Evolutionary conservation across 2,113 vertebrate species (phyloP).

Genomic region (Carassius auratus): DNA sequence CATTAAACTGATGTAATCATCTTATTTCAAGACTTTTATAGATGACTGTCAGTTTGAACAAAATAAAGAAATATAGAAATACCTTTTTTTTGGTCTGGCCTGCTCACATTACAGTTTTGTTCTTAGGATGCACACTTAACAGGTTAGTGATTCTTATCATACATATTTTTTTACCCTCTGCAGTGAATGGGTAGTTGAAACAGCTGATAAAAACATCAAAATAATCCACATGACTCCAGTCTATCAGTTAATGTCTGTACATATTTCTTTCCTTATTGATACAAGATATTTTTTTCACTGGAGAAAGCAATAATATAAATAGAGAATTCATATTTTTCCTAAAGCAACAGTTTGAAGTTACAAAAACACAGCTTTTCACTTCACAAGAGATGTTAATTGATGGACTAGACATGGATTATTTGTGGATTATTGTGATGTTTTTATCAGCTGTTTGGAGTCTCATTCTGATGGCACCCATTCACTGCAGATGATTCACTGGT

Average conservation of each 20-base stretch:
- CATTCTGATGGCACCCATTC: not conserved
- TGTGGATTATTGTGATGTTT: not conserved
- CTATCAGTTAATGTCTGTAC: not conserved
- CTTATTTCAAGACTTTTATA: conserved; percentile 19
- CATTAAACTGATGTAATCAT: not conserved
- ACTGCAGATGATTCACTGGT: not conserved
- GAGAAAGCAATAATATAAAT: not conserved
- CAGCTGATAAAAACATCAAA: not conserved
- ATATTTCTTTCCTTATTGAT: not conserved
- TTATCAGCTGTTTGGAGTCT: not conserved
- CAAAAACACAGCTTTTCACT: not conserved
- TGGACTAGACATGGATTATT: not conserved
- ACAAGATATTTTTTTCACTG: not conserved
- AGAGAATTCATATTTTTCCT: not conserved
- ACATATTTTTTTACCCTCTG: not conserved
- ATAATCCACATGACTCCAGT: not conserved
- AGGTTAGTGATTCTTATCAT: not conserved
- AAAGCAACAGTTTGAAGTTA: not conserved
- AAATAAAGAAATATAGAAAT: conserved; percentile 19
- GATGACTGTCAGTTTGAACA: not conserved
- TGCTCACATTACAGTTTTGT: not conserved
- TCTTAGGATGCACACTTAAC: too few species aligned
- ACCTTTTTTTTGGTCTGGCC: too few species aligned
- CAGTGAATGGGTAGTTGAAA: not conserved
- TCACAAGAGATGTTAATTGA: not conserved